Percentiles rank a stretch among this genome's conserved stretches.
Evolutionary conservation across 1,140 invertebrate genomes (phyloP).

Genomic region (Scylla paramamosain): DNA sequence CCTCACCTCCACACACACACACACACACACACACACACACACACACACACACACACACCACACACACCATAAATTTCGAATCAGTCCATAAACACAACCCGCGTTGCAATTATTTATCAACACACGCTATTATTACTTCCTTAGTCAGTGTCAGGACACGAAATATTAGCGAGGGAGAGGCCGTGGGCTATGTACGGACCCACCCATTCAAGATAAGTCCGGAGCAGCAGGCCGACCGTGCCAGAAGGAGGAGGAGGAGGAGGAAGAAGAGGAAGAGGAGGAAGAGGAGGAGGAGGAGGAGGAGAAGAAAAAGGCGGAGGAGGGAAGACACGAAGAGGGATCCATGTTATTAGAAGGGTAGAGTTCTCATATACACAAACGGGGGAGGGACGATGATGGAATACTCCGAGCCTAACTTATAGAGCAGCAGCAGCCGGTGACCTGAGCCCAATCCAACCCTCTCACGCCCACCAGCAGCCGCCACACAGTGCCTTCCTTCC

Average conservation of each 20-base stretch:
- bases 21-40: no score
- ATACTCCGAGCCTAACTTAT: neutral
- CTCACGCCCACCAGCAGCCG: neutral
- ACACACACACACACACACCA: no score
- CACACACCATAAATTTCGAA: neutral
- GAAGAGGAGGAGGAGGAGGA: no score
- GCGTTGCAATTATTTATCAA: neutral
- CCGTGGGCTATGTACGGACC: neutral
- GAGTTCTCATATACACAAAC: neutral
- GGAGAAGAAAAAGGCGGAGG: neutral
- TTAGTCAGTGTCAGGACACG: neutral
- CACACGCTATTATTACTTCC: neutral
- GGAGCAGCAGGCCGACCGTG: neutral
- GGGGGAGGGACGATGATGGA: neutral
- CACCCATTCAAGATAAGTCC: neutral
- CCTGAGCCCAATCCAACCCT: no score
- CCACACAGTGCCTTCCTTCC: neutral
- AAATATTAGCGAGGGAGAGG: neutral
- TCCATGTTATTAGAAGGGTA: neutral
- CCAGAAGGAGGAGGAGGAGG: neutral
- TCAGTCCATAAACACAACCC: neutral
- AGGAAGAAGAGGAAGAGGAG: no score
- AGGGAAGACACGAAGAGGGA: neutral
- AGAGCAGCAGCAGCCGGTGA: neutral
- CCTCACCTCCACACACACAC: no score